phyloP scores from a whole-genome alignment of 2,888 invertebrate species.

The Schrankia costaestrigalis region DNA sequence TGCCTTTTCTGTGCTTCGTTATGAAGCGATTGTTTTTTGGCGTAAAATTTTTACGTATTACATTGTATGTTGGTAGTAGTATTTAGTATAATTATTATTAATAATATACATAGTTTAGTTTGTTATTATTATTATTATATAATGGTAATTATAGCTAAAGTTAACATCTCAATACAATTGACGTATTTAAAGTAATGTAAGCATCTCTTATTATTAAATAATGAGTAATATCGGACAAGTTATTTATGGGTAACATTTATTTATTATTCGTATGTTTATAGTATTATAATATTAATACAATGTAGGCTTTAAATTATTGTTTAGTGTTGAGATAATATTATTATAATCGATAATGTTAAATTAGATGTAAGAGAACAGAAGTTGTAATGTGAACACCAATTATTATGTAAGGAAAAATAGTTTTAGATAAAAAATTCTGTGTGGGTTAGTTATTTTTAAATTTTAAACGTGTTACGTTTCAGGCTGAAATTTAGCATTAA shows the following conservation, averaged over 20 bases:
- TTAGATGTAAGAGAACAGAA: slow-evolving; percentile 25
- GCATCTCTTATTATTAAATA: slow-evolving; percentile 7
- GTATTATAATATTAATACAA: slow-evolving; percentile 22
- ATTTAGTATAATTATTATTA: slow-evolving; percentile 19
- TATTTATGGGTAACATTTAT: slow-evolving; percentile 19
- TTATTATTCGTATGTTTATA: slow-evolving; percentile 25
- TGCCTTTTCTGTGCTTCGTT: slow-evolving; percentile 70
- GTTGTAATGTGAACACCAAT: slow-evolving; percentile 63
- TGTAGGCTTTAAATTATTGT: slow-evolving; percentile 35
- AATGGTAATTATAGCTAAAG: slow-evolving; percentile 17
- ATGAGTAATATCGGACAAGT: slow-evolving; percentile 15
- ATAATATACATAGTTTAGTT: slow-evolving; percentile 28
- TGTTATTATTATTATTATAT: slow-evolving; percentile 30
- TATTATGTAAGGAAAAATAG: slow-evolving; percentile 31
- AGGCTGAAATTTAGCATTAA: too few relatives aligned
- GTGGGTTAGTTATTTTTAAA: slow-evolving; percentile 17
- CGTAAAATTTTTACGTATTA: slow-evolving; percentile 43
- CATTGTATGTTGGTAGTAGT: slow-evolving; percentile 33
- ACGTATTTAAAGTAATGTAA: slow-evolving; percentile 22
- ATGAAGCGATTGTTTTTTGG: slow-evolving; percentile 61
- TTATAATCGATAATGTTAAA: slow-evolving; percentile 22
- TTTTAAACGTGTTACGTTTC: too few relatives aligned
- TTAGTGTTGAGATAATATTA: slow-evolving; percentile 14
- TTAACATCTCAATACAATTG: slow-evolving; percentile 29
- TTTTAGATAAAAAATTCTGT: slow-evolving; percentile 13